phyloP scores from a whole-genome alignment of 2,888 invertebrate species.

The Cepaea hortensis region DNA sequence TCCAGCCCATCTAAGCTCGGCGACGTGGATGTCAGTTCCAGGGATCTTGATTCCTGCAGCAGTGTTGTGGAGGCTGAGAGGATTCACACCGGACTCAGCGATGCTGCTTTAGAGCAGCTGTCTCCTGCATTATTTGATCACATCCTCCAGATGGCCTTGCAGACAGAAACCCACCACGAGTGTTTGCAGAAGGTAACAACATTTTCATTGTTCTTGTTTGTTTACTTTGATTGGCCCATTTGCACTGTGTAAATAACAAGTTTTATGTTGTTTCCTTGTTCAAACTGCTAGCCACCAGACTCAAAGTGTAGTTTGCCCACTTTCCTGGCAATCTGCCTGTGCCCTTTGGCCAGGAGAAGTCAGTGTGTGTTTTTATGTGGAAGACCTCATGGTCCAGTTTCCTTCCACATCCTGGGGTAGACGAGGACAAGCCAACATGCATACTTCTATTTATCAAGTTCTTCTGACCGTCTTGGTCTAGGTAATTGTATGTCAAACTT shows the following conservation, averaged over 20 bases:
- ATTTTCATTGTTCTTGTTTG: background rate
- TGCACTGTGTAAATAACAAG: background rate
- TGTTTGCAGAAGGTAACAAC: slow-evolving; percentile 56
- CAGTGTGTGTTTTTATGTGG: no score
- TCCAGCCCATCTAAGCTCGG: background rate
- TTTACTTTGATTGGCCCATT: background rate
- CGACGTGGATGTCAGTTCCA: background rate
- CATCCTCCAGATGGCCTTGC: slow-evolving; percentile 53
- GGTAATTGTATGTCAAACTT: no score
- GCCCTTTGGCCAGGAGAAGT: no score
- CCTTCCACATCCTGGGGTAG: no score
- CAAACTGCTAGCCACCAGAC: no score
- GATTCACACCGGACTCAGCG: background rate
- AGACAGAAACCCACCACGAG: slow-evolving; percentile 55
- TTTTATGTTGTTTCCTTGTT: no score
- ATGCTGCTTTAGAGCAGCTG: background rate
- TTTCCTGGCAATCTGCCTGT: no score
- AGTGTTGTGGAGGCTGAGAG: background rate
- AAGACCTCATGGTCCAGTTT: no score
- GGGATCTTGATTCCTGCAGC: background rate
- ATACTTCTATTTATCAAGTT: no score
- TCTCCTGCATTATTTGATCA: slow-evolving; percentile 43
- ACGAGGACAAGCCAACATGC: no score
- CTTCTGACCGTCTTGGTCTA: no score
- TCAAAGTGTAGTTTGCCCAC: no score